Conservation (phyloP, 2,888 invertebrate species). For the Hermaeophaga mercurialis region DNA sequence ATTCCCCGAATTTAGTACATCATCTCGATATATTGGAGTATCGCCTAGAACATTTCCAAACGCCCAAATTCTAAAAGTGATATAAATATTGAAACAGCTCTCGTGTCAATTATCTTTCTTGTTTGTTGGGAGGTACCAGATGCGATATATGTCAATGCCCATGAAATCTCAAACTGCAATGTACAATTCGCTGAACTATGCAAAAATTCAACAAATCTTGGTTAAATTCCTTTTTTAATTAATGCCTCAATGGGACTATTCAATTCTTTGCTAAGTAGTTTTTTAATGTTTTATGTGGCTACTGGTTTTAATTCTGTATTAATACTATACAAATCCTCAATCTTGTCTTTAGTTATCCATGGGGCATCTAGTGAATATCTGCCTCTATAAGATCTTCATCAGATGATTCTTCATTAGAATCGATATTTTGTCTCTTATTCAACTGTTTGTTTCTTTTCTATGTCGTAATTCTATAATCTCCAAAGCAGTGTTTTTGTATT, state of each 20-base stretch:
- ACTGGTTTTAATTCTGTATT: constrained; percentile 78
- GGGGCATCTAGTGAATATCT: constrained; percentile 55
- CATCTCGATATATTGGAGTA: constrained; percentile 90
- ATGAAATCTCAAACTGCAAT: constrained; percentile 98
- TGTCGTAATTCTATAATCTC: constrained; percentile 92
- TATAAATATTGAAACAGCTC: constrained; percentile 91
- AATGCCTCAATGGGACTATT: constrained; percentile 98
- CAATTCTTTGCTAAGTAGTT: constrained; percentile 90
- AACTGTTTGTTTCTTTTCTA: constrained; percentile 88
- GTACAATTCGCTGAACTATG: constrained; percentile 81
- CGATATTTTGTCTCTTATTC: constrained; percentile 89
- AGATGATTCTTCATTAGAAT: constrained; percentile 51
- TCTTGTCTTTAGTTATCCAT: constrained; percentile 79
- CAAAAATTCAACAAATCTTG: constrained; percentile 91
- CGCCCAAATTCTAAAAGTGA: constrained; percentile 88
- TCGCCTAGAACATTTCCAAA: constrained; percentile 97
- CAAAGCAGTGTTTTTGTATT: constrained; percentile 92
- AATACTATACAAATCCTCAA: constrained; percentile 78
- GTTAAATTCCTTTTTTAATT: constrained; percentile 91
- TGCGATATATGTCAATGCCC: constrained; percentile 98
- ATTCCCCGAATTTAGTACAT: constrained; percentile 84
- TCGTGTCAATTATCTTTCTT: constrained; percentile 89
- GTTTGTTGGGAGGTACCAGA: constrained; percentile 97
- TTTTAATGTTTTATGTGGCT: constrained; percentile 92
- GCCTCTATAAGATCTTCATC: constrained; percentile 57